Base-by-base conservation (phyloP, 2,113 vertebrate genomes). In the Aphelocoma coerulescens region DNA sequence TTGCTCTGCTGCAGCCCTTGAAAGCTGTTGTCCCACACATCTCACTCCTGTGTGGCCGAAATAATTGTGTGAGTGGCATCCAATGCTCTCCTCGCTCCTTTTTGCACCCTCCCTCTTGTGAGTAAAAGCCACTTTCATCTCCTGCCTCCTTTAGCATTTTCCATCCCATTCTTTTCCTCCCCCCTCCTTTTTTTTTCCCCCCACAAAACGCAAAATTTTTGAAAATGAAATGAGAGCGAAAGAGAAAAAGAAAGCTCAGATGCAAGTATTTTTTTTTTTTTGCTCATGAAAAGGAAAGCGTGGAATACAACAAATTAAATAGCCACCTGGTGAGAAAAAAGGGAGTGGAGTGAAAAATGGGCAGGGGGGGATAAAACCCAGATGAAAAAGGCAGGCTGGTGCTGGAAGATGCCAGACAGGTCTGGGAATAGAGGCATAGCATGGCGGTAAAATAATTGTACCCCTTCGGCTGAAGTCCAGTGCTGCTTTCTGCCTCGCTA, bases 361-460 rank as follows among this genome's bases (percentile, higher is more conserved):
- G 57, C 65, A 61, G 51, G 65, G 72, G 61, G 63, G 76, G 35
- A 74, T 80, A 88, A 96, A 94, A 77, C 67, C n/a, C 84, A 91
- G 91, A 92, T 96, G 84, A 95, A 95, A 97, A 91, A 94, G 67
- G 57, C 77, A 75, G 73, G 84, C 80, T 86, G 76, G 87, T 8
- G 48, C 69, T 44, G 66, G 85, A 80, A 71, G 54, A 63, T 67
- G 89, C 58, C 35, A 93, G 30, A 77, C 91, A 69, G 85, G 33
- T 46, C 57, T 94, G 96, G 91, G 96, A 95, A 93, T 24, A 89
- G 95, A 97, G 63, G 95, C 80, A n/a, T 91, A 77, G 94, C 41
- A 4, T 92, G 95, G 91, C 13, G 43, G 95, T 93, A 41, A 96
- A 97, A 97, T 97, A 96, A 97, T 95, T 92, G 95, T 93, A 85